Percentiles rank a stretch among this genome's conserved stretches.
phyloP scores from a whole-genome alignment of 2,113 vertebrate species.

The Lichenostomus cassidix region DNA sequence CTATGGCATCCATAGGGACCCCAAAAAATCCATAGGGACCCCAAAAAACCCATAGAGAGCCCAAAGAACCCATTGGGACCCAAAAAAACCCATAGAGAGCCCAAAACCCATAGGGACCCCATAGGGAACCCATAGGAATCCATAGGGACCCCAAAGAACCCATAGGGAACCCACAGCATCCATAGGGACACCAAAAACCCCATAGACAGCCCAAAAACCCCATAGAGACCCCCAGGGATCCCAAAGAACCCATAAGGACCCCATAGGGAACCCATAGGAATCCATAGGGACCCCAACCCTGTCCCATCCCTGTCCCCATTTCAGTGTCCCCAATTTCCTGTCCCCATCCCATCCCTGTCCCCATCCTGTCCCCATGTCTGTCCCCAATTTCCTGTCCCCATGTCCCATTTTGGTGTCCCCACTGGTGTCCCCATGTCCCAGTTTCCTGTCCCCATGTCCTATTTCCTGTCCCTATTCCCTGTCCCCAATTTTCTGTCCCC shows the following conservation, averaged over 20 bases:
- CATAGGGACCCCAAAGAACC: not conserved
- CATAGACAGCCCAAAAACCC: not conserved
- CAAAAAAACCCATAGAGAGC: too few relatives aligned
- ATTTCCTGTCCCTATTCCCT: too few relatives aligned
- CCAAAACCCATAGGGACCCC: not conserved
- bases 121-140: too few relatives aligned
- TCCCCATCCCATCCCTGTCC: too few relatives aligned
- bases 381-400: too few relatives aligned
- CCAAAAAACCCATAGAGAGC: not conserved
- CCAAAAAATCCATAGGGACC: not conserved
- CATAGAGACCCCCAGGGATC: not conserved
- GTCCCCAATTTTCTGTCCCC: too few relatives aligned
- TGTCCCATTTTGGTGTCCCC: too few relatives aligned
- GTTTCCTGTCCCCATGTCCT: too few relatives aligned
- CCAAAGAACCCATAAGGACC: not conserved
- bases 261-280: not conserved
- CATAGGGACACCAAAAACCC: not conserved
- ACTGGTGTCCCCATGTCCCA: too few relatives aligned
- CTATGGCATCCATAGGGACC: not conserved
- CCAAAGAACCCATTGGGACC: not conserved
- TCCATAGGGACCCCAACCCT: not conserved
- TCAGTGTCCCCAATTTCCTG: too few relatives aligned
- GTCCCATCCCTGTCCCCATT: too few relatives aligned
- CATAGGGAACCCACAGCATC: not conserved
- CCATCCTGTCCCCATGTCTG: too few relatives aligned